Conservation (phyloP, 2,888 invertebrate genomes). For the Melanostoma scalare region DNA sequence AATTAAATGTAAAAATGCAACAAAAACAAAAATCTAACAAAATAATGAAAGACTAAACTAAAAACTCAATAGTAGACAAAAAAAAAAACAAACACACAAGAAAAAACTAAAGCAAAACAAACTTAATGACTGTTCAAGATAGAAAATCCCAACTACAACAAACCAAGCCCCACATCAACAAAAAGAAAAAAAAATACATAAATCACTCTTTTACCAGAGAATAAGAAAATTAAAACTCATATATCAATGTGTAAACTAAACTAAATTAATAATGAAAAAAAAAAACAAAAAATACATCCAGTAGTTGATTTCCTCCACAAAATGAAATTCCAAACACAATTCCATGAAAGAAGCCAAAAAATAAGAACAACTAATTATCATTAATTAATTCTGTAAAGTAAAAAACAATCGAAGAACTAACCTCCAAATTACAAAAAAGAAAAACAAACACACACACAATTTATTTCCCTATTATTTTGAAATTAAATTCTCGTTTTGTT, state of each 20-base stretch:
- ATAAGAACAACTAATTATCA: slow-evolving; percentile 13
- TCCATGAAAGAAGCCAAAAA: slow-evolving; percentile 68
- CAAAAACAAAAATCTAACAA: slow-evolving; percentile 22
- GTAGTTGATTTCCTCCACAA: slow-evolving; percentile 57
- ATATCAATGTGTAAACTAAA: slow-evolving; percentile 60
- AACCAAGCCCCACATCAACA: slow-evolving; percentile 26
- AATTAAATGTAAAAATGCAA: slow-evolving; percentile 62
- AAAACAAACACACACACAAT: slow-evolving; percentile 9
- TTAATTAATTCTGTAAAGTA: slow-evolving; percentile 32
- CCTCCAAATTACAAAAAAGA: slow-evolving; percentile 63
- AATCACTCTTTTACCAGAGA: slow-evolving; percentile 17
- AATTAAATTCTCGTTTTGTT: slow-evolving; percentile 55
- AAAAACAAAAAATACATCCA: slow-evolving; percentile 42
- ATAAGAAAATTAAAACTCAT: slow-evolving; percentile 16
- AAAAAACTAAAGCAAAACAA: slow-evolving; percentile 46
- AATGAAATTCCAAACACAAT: slow-evolving; percentile 32
- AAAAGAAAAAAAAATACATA: slow-evolving; percentile 31
- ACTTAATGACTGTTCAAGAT: slow-evolving; percentile 57
- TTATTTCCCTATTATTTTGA: slow-evolving; percentile 16
- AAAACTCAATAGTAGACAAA: slow-evolving; percentile 54
- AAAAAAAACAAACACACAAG: too few relatives aligned
- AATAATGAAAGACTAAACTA: slow-evolving; percentile 45
- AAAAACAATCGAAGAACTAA: slow-evolving; percentile 65
- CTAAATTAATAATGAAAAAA: slow-evolving; percentile 23
- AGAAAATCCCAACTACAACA: slow-evolving; percentile 28